Evolutionary conservation across 2,797 vertebrate genomes (phyloP).

Genomic region (Tarsius wallacei): DNA sequence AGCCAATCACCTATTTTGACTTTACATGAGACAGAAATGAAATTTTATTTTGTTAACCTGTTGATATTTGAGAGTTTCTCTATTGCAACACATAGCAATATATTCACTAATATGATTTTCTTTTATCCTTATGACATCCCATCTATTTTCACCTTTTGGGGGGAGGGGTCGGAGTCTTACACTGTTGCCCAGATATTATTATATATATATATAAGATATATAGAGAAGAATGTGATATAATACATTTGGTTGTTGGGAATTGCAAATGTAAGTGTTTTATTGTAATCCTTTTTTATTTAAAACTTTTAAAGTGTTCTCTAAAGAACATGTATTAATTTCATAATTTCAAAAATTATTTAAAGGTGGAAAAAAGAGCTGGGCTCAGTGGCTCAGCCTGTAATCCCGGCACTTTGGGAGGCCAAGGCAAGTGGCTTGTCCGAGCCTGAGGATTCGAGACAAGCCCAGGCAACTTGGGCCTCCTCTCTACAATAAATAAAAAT

Average conservation of each 20-base stretch:
- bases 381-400: too few relatives aligned
- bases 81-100: background rate
- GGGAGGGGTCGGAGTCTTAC: too few relatives aligned
- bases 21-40: background rate
- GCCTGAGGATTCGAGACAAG: too few relatives aligned
- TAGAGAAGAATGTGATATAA: background rate
- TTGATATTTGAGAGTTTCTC: background rate
- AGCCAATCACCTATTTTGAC: background rate
- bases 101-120: background rate
- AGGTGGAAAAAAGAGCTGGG: background rate
- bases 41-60: background rate
- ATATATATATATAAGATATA: background rate
- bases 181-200: too few relatives aligned
- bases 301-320: slow-evolving; percentile 18
- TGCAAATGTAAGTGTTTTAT: background rate
- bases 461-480: too few relatives aligned
- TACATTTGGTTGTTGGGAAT: background rate
- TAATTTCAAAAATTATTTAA: slow-evolving; percentile 17
- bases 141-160: background rate
- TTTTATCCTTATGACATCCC: background rate
- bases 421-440: too few relatives aligned
- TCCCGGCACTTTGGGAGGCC: too few relatives aligned
- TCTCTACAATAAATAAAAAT: too few relatives aligned
- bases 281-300: background rate
- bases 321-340: background rate